A percentile compares a stretch with the other conserved stretches of the same genome.
phyloP scores from a whole-genome alignment of 2,113 vertebrate species.

The Mesitornis unicolor region DNA sequence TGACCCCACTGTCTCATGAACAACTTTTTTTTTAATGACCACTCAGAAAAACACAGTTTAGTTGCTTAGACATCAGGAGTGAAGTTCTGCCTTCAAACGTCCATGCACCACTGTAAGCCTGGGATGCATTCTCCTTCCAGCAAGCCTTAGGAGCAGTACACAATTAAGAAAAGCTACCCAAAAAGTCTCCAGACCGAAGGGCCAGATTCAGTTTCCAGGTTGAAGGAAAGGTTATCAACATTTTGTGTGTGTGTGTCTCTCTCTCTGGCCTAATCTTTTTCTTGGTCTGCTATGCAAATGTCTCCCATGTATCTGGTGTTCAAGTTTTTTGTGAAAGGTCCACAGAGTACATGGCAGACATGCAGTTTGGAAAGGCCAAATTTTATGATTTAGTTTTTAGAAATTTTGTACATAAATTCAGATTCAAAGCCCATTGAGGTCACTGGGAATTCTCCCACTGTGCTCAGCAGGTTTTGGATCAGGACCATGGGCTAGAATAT shows the following conservation, averaged over 20 bases:
- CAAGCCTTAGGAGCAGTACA: not conserved
- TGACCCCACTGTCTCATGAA: not conserved
- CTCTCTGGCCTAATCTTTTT: not conserved
- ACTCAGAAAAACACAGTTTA: not conserved
- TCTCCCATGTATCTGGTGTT: not conserved
- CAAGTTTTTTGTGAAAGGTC: not conserved
- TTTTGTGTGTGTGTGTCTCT: not conserved
- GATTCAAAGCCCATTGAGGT: slow-evolving; percentile 1
- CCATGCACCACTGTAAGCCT: fast-evolving
- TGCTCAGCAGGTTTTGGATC: slow-evolving; percentile 1
- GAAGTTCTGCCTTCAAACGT: not conserved
- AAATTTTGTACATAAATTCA: not conserved
- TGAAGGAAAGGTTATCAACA: not conserved
- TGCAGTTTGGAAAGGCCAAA: not conserved
- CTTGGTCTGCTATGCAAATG: not conserved
- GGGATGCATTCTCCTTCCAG: not conserved
- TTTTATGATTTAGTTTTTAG: not conserved
- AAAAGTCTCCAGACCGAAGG: not conserved
- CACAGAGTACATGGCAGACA: not conserved
- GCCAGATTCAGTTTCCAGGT: not conserved
- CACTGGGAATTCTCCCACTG: not conserved
- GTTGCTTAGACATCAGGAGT: not conserved
- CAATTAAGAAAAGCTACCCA: not conserved
- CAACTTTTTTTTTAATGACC: not conserved
- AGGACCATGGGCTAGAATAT: not conserved